Evolutionary conservation across 2,797 vertebrate species (phyloP), one percentile per base, ranked within the genome.

Genomic region (Betta splendens): DNA sequence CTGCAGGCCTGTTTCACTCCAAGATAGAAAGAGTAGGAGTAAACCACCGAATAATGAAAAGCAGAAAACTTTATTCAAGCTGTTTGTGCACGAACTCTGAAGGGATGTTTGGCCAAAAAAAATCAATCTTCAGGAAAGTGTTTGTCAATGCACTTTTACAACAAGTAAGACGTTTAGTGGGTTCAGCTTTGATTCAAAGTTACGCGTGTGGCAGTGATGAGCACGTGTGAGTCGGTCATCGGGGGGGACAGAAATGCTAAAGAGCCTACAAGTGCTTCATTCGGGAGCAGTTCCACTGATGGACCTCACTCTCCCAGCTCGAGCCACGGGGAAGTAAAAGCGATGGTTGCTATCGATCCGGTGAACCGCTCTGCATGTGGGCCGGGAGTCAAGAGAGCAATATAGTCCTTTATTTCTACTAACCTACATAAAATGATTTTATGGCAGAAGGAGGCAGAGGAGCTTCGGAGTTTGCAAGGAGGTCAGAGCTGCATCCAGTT

Each of bases 351-450:
- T 48, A 86, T 87, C 38, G 80, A 85, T 76, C 75, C 55, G 12
- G 47, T 46, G 43, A 75, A 67, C 75, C 45, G 55, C 73, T 78
- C 70, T 69, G 71, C 79, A 73, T 74, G 78, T 83, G 63, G 76
- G 77, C 69, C 46, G 51, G 40, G 49, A 82, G 72, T 64, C 78
- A 73, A 29, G 36, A 77, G 71, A 65, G 80, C 72, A 56, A 43
- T 21, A 42, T 61, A 59, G 49, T 64, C 58, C 69, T 86, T 85
- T 81, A 81, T 84, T 85, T 50, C 69, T 60, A 53, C 80, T 80
- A 79, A 86, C 79, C 80, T 64, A 50, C 53, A 37, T 67, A 39
- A 75, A 80, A 79, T 31, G 33, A 44, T 66, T 81, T 80, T 70
- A 78, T 69, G 71, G 78, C 66, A 62, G 60, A 17, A 63, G 68